Evolutionary conservation across 2,888 invertebrate genomes (phyloP).

Genomic region (Ectropis crepuscularia): DNA sequence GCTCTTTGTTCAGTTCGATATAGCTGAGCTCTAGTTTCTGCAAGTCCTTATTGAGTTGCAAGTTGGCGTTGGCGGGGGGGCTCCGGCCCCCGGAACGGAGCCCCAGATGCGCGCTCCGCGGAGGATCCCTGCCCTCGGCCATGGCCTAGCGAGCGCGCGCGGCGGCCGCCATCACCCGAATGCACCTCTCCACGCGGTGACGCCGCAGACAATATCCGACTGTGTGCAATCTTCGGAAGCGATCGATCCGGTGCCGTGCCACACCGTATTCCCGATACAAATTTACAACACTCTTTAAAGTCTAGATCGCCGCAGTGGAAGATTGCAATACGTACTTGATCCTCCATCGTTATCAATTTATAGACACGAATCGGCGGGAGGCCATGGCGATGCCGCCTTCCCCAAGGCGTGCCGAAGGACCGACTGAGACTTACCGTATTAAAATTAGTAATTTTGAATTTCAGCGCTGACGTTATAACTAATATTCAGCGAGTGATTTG

Average conservation of each 20-base stretch:
- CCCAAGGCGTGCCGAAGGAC: conserved; percentile 75
- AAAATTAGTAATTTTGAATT: conserved; percentile 83
- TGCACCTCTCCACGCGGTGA: conserved; percentile 70
- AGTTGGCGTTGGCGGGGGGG: conserved; percentile 64
- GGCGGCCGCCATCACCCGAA: conserved; percentile 66
- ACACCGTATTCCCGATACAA: conserved; percentile 63
- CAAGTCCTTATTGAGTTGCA: conserved; percentile 65
- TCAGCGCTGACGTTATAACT: conserved; percentile 79
- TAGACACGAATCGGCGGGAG: conserved; percentile 55
- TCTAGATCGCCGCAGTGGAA: conserved; percentile 54
- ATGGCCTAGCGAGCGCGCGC: conserved; percentile 62
- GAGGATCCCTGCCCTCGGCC: conserved; percentile 62
- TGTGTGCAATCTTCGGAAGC: conserved; percentile 68
- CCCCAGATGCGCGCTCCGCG: conserved; percentile 62
- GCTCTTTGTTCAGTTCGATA: conserved; percentile 81
- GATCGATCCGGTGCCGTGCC: conserved; percentile 73
- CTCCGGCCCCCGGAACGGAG: conserved; percentile 60
- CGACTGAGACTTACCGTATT: conserved; percentile 82
- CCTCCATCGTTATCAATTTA: conserved; percentile 70
- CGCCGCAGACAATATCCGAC: conserved; percentile 72
- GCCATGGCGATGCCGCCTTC: conserved; percentile 73
- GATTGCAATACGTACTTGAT: conserved; percentile 75
- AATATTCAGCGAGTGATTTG: conserved; percentile 82
- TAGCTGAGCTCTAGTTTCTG: conserved; percentile 80
- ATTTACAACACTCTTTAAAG: conserved; percentile 56